A percentile compares a stretch with the other conserved stretches of the same genome.
Evolutionary conservation across 2,113 vertebrate genomes (phyloP).

Genomic region (Tachuris rubrigastra): DNA sequence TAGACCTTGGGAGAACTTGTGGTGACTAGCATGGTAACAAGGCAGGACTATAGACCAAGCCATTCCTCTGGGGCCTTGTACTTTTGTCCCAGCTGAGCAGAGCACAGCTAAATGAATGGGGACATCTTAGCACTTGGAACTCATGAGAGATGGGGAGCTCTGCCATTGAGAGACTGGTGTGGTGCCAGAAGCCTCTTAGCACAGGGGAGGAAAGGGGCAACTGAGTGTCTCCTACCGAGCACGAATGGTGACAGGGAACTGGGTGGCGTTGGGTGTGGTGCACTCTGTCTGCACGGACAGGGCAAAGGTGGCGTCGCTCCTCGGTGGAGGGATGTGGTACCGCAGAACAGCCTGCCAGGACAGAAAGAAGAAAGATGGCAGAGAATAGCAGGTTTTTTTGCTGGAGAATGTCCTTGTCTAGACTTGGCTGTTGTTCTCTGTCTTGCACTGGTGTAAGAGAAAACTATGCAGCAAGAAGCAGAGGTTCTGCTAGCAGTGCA

Average conservation of each 20-base stretch:
- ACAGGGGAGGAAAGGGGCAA: background rate
- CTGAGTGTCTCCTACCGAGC: conserved; percentile 7
- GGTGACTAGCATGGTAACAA: background rate
- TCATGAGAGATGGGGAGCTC: background rate
- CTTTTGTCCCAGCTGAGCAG: background rate
- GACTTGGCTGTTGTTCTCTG: background rate
- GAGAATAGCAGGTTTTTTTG: background rate
- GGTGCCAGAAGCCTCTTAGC: background rate
- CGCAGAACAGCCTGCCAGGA: conserved; percentile 23
- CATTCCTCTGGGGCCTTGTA: background rate
- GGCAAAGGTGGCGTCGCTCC: background rate
- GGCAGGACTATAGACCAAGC: background rate
- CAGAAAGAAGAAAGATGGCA: background rate
- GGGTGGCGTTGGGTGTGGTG: background rate
- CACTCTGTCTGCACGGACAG: background rate
- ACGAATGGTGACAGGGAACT: conserved; percentile 17
- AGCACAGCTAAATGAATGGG: background rate
- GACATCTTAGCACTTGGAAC: background rate
- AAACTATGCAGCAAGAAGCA: background rate
- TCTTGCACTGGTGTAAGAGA: background rate
- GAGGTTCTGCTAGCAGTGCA: background rate
- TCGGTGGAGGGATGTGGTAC: background rate
- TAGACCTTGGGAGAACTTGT: background rate
- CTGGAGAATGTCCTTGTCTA: background rate
- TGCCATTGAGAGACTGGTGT: background rate